phyloP scores from a whole-genome alignment of 1,140 invertebrate genomes.

The Dendrolimus punctatus region DNA sequence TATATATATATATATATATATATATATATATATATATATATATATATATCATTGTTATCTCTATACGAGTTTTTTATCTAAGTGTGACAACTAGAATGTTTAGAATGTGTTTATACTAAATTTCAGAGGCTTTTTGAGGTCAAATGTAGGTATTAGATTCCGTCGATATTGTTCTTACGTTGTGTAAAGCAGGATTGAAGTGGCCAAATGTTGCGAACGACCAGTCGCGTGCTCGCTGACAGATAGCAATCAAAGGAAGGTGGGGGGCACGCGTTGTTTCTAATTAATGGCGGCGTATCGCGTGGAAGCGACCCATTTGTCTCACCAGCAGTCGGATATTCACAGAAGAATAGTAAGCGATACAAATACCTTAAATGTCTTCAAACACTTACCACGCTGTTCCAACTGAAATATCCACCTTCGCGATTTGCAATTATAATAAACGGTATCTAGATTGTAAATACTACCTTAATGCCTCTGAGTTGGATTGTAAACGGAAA shows the following conservation, averaged over 20 bases:
- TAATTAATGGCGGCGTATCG: slow-evolving; percentile 55
- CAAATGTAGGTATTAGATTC: too few relatives aligned
- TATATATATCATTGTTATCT: too few relatives aligned
- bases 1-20: too few relatives aligned
- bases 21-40: too few relatives aligned
- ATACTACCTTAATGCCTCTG: slow-evolving; percentile 23
- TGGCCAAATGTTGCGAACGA: slow-evolving; percentile 14
- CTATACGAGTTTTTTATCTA: too few relatives aligned
- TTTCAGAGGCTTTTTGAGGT: too few relatives aligned
- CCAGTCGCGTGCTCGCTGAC: slow-evolving; percentile 50
- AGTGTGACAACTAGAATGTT: too few relatives aligned
- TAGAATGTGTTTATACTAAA: too few relatives aligned
- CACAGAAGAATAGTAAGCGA: slow-evolving; percentile 58
- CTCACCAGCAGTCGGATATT: slow-evolving; percentile 45
- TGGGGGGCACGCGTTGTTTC: slow-evolving; percentile 32
- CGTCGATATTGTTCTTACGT: too few relatives aligned
- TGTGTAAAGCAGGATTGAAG: too few relatives aligned
- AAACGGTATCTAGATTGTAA: slow-evolving; percentile 37
- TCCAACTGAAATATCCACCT: slow-evolving; percentile 27
- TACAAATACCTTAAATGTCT: slow-evolving; percentile 55
- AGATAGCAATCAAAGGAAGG: slow-evolving; percentile 44
- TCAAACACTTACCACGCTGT: slow-evolving; percentile 41
- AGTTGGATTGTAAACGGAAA: slow-evolving; percentile 13
- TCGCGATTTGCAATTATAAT: slow-evolving; percentile 41
- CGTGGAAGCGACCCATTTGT: slow-evolving; percentile 58